These are phyloP conservation scores for Sorex fumeus DNA, from an alignment of 2,113 vertebrate species.

Conservation along the genomic window DNA sequence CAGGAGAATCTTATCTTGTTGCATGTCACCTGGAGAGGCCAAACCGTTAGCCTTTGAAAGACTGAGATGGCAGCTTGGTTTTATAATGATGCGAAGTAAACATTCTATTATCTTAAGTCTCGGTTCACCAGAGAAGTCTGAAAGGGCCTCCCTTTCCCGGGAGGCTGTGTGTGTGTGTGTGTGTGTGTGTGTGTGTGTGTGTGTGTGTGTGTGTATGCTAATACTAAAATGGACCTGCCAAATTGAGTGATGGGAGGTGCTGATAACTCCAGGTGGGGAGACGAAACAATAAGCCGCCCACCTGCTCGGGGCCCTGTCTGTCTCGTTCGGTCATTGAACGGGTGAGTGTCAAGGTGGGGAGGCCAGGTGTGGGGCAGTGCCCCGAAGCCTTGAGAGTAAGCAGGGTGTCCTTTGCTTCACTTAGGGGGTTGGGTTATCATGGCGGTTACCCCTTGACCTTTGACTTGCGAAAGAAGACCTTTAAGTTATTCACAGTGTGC, in stretches of 20 bases:
- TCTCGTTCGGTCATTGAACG: constrained; percentile 67
- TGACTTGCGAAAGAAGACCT: neutral
- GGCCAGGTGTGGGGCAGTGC: neutral
- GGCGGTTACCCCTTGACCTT: neutral
- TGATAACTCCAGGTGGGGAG: constrained; percentile 73
- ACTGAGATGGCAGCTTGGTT: constrained; percentile 78
- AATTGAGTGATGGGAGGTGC: constrained; percentile 76
- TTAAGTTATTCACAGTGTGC: neutral
- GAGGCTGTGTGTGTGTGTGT: neutral
- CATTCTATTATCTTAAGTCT: constrained; percentile 69
- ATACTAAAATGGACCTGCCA: constrained; percentile 81
- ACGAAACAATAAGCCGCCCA: constrained; percentile 74
- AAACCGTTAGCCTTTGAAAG: constrained; percentile 69
- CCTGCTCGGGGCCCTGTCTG: constrained; percentile 65
- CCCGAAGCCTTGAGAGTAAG: neutral
- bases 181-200: no score
- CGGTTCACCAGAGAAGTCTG: constrained; percentile 67
- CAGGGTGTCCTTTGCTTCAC: neutral
- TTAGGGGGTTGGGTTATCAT: neutral
- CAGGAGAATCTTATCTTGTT: constrained; percentile 55
- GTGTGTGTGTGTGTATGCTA: constrained; percentile 18
- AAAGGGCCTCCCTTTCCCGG: constrained; percentile 56
- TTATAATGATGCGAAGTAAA: constrained; percentile 77
- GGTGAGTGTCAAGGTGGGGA: neutral
- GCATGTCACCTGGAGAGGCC: constrained; percentile 52